Percentiles rank a stretch among this genome's conserved stretches.
Evolutionary conservation across 2,113 vertebrate genomes (phyloP).

Genomic region (Accipiter cooperii): DNA sequence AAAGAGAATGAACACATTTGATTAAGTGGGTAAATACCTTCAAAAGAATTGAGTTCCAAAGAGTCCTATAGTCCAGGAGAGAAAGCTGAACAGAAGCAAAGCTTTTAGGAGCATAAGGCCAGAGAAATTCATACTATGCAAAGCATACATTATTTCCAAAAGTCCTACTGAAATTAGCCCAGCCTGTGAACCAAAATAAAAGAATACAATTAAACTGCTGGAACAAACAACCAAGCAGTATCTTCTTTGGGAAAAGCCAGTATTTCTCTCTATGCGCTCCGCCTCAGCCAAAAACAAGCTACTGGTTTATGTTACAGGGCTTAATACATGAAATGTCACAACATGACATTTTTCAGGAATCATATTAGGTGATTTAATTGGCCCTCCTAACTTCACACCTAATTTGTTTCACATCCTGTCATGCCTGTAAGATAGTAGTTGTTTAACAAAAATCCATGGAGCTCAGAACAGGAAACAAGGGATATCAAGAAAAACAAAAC

Average conservation of each 20-base stretch:
- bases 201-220: rapidly evolving
- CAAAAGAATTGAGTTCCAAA: background rate
- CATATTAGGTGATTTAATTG: background rate
- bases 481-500: rapidly evolving
- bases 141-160: background rate
- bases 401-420: background rate
- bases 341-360: background rate
- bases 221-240: background rate
- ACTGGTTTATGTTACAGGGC: background rate
- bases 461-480: background rate
- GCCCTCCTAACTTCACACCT: background rate
- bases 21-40: background rate
- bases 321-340: background rate
- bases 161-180: background rate
- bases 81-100: background rate
- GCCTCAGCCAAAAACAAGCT: background rate
- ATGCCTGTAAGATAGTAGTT: rapidly evolving
- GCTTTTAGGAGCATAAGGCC: background rate
- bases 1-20: background rate
- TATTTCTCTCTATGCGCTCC: background rate
- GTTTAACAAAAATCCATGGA: background rate
- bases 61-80: background rate
- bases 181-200: background rate
- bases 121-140: background rate
- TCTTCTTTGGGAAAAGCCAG: background rate